A percentile compares a stretch with the other conserved stretches of the same genome.
These are phyloP conservation scores for Xiphorhynchus erythropygius DNA, from an alignment of 2,797 vertebrate genomes.

Conservation along the genomic window DNA sequence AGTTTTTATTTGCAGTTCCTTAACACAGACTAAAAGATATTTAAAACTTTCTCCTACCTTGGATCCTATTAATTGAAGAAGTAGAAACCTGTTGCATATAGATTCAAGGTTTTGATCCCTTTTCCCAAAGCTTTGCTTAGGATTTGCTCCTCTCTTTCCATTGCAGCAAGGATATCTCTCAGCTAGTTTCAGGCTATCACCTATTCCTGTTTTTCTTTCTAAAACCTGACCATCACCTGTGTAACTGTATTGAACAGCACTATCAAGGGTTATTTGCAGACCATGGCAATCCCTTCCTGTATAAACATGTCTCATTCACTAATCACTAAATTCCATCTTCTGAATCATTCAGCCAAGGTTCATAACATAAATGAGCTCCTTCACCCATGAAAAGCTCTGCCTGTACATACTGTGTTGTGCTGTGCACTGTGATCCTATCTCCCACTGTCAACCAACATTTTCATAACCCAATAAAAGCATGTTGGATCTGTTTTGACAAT, in stretches of 20 bases:
- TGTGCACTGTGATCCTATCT: background rate
- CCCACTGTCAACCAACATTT: background rate
- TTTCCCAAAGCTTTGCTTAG: background rate
- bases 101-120: background rate
- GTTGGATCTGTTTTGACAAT: background rate
- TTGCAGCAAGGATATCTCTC: background rate
- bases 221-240: background rate
- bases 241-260: background rate
- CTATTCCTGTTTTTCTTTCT: background rate
- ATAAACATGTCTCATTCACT: background rate
- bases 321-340: background rate
- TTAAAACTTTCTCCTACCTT: background rate
- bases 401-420: background rate
- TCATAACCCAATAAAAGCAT: background rate
- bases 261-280: background rate
- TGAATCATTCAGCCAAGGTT: background rate
- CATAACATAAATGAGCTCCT: background rate
- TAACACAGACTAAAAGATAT: background rate
- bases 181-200: background rate
- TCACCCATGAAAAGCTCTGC: background rate
- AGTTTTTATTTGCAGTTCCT: background rate
- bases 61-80: background rate
- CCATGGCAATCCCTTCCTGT: background rate
- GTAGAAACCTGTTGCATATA: background rate
- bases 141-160: background rate